Evolutionary conservation across 2,797 vertebrate species (phyloP).

Genomic region (Hoplostethus mediterraneus): DNA sequence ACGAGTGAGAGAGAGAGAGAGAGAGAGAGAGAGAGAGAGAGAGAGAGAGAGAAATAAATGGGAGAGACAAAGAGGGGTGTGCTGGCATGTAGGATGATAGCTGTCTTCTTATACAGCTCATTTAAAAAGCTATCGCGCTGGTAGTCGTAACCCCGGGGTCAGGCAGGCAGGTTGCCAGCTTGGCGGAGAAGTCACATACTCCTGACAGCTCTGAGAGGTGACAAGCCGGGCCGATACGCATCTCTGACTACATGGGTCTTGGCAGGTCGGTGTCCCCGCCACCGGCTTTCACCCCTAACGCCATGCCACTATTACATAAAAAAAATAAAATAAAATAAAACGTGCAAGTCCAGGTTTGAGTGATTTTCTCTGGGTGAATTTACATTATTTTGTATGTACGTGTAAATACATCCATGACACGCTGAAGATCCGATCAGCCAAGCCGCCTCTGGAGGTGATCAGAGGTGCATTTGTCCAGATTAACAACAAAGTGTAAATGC

Average conservation of each 20-base stretch:
- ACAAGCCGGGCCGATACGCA: conserved; percentile 72
- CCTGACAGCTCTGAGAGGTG: conserved; percentile 72
- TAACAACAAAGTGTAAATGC: too few species aligned
- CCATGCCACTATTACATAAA: neutral
- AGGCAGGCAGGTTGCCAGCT: conserved; percentile 63
- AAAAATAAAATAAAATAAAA: neutral
- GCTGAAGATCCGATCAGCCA: too few species aligned
- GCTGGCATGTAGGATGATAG: conserved; percentile 31
- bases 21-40: neutral
- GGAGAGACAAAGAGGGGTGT: neutral
- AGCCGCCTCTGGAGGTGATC: too few species aligned
- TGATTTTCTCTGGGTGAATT: neutral
- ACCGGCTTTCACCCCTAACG: conserved; percentile 40
- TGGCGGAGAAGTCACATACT: conserved; percentile 38
- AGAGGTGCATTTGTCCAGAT: too few species aligned
- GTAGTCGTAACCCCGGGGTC: conserved; percentile 67
- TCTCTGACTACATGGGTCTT: conserved; percentile 45
- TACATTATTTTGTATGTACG: neutral
- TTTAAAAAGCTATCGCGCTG: conserved; percentile 67
- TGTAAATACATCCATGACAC: too few species aligned
- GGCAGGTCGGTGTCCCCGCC: conserved; percentile 47
- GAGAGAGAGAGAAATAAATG: neutral
- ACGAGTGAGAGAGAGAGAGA: neutral
- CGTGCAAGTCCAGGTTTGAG: neutral
- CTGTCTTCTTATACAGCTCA: conserved; percentile 61